Evolutionary conservation across 2,113 vertebrate genomes (phyloP), one percentile per base, ranked within the genome.

Genomic region (Leptodactylus fuscus): DNA sequence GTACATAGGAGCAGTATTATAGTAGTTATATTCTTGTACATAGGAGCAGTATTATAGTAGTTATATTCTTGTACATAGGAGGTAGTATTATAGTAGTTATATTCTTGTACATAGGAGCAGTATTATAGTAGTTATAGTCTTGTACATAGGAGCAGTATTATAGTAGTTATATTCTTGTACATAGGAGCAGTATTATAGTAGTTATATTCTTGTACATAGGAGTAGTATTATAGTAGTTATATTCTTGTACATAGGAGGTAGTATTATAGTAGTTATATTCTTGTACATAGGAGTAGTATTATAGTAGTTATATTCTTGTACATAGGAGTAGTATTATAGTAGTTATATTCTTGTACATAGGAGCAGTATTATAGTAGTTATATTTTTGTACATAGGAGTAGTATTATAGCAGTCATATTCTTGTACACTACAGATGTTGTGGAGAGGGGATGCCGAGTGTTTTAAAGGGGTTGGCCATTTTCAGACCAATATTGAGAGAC

Each of bases 261-360:
- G 60, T 65, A 32, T 65, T 65, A 65, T 65, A 65, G 60, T 65
- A 65, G 60, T 65, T 65, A 65, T 65, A 65, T 65, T 60, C 27
- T 32, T 65, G 60, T 65, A 65, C 13, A 65, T 65, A 65, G 60
- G 60, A 9, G 55, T n/a, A 60, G 55, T 60, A 60, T 24, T 60
- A 60, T 60, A 27, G 55, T 27, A 60, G 55, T 60, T 60, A 60
- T 51, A 51, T 51, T 51, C 49, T 51, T 51, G 49, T 51, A 51
- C 49, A 51, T 51, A 51, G 49, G 49, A 5, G 49, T 16, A 51
- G 49, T 51, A 51, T 55, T 55, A 60, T 60, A 60, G 55, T 60
- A 60, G 55, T 60, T 27, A 60, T 60, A 60, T 60, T 65, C 60
- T 65, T 65, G 60, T 65, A 65, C 13, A 65, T 65, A 65, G 60